Base-by-base conservation (phyloP, 1,140 invertebrate genomes). In the Arion vulgaris region DNA sequence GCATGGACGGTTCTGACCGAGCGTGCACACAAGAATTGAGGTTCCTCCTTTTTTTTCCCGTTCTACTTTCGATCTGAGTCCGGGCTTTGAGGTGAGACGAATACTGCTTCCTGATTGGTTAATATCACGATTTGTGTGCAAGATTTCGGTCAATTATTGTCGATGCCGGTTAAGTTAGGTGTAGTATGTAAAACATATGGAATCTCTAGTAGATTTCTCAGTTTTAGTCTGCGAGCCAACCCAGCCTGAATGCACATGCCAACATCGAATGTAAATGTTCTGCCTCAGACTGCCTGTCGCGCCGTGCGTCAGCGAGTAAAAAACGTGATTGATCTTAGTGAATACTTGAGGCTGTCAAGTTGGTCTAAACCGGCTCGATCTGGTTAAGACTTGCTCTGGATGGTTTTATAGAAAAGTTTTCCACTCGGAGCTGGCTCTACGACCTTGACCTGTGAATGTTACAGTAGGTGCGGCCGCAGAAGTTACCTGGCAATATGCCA, bases 301-400 rank as follows among this genome's bases (percentile, higher is more conserved):
- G 62, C n/a, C 62, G 62, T 7, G 62, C 62, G 77, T 45, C 39
- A 39, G 45, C 79, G 32, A 49, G 41, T 76, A 78, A 78, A 41
- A 73, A 84, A 49, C 75, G 66, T 71, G 81, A 77, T 72, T 79
- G 78, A 68, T 45, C 76, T 83, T 51, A 32, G 57, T 66, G 57
- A 80, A 45, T 74, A 69, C 74, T 32, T 34, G 49, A 51, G 28
- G 9, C 45, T 51, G 69, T 66, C 72, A 53, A 69, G 34, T 71
- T 57, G 81, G 80, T 83, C 76, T 45, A 66, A 80, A 81, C 82
- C 69, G 71, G 34, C 39, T 51, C 26, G 38, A 79, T 74, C 71
- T 79, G 82, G 82, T 81, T 79, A 15, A 32, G 75, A 81, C 84
- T 82, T 72, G 86, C 75, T 84, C 68, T 17, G 83, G 62, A 81